Evolutionary conservation across 2,113 vertebrate genomes (phyloP).

Genomic region (Phocoena sinus): DNA sequence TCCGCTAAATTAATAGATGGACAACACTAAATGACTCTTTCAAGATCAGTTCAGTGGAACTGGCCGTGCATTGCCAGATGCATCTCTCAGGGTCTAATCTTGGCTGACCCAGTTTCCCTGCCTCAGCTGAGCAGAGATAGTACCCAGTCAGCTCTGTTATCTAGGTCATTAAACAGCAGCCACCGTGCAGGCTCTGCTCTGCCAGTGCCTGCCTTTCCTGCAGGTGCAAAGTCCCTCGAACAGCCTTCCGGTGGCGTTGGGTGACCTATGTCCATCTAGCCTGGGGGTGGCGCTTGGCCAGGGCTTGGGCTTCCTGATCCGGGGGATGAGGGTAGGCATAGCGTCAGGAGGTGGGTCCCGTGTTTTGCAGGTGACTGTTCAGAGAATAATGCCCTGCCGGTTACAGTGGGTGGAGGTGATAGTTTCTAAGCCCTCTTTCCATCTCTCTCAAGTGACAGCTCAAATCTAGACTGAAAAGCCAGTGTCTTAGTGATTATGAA

Average conservation of each 20-base stretch:
- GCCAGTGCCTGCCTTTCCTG: neutral
- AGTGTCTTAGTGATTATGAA: neutral
- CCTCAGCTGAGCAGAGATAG: conserved; percentile 4
- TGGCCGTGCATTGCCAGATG: neutral
- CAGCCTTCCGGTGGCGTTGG: accelerated
- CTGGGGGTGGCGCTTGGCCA: neutral
- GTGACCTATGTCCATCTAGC: neutral
- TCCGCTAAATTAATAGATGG: neutral
- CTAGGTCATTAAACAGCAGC: conserved; percentile 64
- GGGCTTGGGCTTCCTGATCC: neutral
- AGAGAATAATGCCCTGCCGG: neutral
- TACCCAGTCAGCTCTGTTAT: conserved; percentile 19
- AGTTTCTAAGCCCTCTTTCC: neutral
- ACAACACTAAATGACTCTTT: neutral
- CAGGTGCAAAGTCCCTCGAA: neutral
- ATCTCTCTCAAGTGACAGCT: neutral
- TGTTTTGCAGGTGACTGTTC: neutral
- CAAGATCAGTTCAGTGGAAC: neutral
- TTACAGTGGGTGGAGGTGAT: neutral
- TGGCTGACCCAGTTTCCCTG: conserved; percentile 70
- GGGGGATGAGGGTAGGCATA: neutral
- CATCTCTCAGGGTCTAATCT: conserved; percentile 1
- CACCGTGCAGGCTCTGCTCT: accelerated
- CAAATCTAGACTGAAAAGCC: neutral
- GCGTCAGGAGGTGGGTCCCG: neutral